A percentile compares a stretch with the other conserved stretches of the same genome.
These are phyloP conservation scores for Mellivora capensis DNA, from an alignment of 2,113 vertebrate genomes.

Conservation along the genomic window DNA sequence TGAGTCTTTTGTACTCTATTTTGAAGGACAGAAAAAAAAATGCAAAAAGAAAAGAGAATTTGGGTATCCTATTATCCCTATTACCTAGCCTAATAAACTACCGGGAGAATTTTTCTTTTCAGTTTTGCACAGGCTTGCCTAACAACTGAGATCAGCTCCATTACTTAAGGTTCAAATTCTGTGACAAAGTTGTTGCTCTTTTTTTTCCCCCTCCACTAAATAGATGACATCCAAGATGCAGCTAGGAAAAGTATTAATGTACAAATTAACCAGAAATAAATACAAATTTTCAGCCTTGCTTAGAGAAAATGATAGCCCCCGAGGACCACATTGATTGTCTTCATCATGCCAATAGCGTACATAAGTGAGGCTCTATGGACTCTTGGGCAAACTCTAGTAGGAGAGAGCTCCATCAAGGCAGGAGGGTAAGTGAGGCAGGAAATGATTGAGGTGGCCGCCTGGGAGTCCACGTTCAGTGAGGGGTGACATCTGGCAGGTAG, in stretches of 20 bases:
- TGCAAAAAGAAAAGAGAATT: neutral
- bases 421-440: neutral
- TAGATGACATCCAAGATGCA: neutral
- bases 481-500: neutral
- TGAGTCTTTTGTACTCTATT: neutral
- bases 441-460: neutral
- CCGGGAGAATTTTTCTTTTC: neutral
- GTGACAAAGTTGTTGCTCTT: neutral
- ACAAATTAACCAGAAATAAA: neutral
- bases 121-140: neutral
- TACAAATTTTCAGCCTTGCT: neutral
- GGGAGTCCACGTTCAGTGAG: neutral
- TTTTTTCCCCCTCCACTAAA: neutral
- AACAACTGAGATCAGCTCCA: neutral
- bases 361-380: neutral
- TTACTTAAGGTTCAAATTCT: neutral
- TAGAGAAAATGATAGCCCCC: neutral
- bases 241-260: neutral
- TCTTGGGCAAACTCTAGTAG: neutral
- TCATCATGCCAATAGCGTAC: neutral
- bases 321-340: neutral
- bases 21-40: neutral
- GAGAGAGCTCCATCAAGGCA: neutral
- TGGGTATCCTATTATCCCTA: neutral
- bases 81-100: neutral